Evolutionary conservation across 2,888 invertebrate species (phyloP).

Genomic region (Zelleria hepariella): DNA sequence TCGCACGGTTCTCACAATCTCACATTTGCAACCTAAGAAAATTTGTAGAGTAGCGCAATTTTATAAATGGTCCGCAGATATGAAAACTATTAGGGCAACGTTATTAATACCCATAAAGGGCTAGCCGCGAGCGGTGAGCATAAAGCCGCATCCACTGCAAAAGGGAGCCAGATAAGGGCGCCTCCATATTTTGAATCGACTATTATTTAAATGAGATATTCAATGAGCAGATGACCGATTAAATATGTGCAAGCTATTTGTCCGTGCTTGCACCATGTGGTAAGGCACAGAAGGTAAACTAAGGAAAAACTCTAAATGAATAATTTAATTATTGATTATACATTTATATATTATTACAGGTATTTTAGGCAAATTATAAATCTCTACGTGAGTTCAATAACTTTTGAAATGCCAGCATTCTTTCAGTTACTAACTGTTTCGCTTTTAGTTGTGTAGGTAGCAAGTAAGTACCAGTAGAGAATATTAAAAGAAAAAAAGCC

Average conservation of each 20-base stretch:
- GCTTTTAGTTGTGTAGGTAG: too few relatives aligned
- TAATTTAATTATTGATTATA: too few relatives aligned
- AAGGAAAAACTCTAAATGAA: too few relatives aligned
- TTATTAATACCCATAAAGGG: conserved; percentile 10
- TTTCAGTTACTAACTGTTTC: too few relatives aligned
- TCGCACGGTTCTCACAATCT: background rate
- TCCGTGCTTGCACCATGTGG: background rate
- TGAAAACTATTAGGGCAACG: conserved; percentile 3
- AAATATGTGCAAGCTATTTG: background rate
- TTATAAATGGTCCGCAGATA: background rate
- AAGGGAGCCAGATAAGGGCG: conserved; percentile 15
- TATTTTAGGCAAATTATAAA: too few relatives aligned
- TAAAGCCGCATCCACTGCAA: conserved; percentile 16
- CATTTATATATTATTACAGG: too few relatives aligned
- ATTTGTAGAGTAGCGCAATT: background rate
- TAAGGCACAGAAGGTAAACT: background rate
- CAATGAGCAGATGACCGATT: conserved; percentile 16
- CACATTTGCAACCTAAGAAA: background rate
- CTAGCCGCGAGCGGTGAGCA: conserved; percentile 14
- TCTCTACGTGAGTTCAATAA: too few relatives aligned
- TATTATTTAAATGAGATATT: conserved; percentile 32
- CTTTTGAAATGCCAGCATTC: too few relatives aligned
- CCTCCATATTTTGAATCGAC: conserved; percentile 19
- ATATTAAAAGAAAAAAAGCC: too few relatives aligned
- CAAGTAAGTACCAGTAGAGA: too few relatives aligned